Conservation (phyloP, 2,888 invertebrate genomes). For the Teleogryllus oceanicus region DNA sequence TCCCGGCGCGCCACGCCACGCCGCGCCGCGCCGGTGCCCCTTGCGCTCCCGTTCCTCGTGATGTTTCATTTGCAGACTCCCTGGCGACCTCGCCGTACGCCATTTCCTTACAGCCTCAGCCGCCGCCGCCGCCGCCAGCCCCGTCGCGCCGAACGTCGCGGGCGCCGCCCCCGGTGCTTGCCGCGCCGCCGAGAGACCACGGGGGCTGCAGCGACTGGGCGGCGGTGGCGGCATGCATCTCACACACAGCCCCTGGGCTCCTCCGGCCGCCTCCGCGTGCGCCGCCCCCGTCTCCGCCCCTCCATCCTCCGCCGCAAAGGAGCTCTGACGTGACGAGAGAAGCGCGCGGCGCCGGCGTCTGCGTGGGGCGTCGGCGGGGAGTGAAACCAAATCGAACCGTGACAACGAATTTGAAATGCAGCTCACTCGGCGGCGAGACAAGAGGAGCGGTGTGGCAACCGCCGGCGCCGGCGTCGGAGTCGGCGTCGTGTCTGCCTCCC, state of each 20-base stretch:
- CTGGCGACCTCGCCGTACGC: slow-evolving; percentile 6
- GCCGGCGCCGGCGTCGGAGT: background rate
- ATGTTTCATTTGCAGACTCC: slow-evolving; percentile 18
- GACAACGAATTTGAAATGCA: slow-evolving; percentile 42
- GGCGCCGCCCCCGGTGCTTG: too few relatives aligned
- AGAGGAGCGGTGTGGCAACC: background rate
- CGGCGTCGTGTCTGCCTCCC: slow-evolving; percentile 25
- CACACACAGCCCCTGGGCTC: background rate
- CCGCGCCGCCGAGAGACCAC: background rate
- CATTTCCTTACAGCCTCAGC: background rate
- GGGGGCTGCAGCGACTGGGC: background rate
- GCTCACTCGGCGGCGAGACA: slow-evolving; percentile 37
- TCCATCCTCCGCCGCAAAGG: background rate
- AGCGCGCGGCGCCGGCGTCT: too few relatives aligned
- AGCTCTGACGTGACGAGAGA: too few relatives aligned
- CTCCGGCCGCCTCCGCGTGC: background rate
- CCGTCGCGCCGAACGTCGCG: background rate
- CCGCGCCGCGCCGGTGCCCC: background rate
- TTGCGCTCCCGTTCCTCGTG: slow-evolving; percentile 3
- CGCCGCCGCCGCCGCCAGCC: background rate
- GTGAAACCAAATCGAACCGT: slow-evolving; percentile 43
- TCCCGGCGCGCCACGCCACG: background rate
- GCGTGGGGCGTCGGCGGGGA: background rate
- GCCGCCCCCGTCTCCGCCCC: background rate
- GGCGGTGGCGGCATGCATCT: background rate